These are phyloP conservation scores for Acanthornis magna DNA, from an alignment of 2,797 vertebrate genomes.

Conservation along the genomic window DNA sequence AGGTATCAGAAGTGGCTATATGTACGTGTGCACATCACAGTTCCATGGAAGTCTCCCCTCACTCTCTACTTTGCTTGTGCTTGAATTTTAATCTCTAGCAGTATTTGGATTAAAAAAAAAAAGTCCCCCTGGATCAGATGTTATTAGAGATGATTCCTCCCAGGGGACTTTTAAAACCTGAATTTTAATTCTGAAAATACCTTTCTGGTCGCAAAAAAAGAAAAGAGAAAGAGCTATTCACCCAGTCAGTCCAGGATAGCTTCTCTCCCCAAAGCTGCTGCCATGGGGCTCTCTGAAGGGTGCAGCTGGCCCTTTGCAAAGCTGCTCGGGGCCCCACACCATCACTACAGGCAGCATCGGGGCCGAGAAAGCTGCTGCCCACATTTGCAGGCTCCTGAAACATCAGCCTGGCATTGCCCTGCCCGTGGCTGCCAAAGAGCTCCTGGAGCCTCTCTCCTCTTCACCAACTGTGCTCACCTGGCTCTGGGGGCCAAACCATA, in stretches of 20 bases:
- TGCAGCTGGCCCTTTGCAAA: neutral
- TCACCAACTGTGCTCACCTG: neutral
- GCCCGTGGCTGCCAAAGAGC: fast-evolving
- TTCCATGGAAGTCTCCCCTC: neutral
- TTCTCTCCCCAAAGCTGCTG: neutral
- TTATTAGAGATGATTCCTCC: neutral
- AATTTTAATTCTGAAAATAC: neutral
- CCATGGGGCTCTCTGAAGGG: neutral
- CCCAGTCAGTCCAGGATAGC: neutral
- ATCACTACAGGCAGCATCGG: fast-evolving
- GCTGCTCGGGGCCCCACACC: neutral
- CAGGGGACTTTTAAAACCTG: neutral
- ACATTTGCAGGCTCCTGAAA: neutral
- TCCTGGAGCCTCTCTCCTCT: neutral
- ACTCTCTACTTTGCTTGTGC: neutral
- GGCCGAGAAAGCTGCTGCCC: neutral
- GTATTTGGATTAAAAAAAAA: neutral
- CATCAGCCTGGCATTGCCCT: too few species aligned
- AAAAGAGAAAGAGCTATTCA: neutral
- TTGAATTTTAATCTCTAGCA: neutral
- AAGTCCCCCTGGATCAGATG: neutral
- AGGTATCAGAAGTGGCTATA: neutral
- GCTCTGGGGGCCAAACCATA: fast-evolving
- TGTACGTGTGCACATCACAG: fast-evolving
- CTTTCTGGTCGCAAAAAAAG: neutral